Conservation (phyloP, 2,797 vertebrate genomes). For the Lycodopsis pacificus region DNA sequence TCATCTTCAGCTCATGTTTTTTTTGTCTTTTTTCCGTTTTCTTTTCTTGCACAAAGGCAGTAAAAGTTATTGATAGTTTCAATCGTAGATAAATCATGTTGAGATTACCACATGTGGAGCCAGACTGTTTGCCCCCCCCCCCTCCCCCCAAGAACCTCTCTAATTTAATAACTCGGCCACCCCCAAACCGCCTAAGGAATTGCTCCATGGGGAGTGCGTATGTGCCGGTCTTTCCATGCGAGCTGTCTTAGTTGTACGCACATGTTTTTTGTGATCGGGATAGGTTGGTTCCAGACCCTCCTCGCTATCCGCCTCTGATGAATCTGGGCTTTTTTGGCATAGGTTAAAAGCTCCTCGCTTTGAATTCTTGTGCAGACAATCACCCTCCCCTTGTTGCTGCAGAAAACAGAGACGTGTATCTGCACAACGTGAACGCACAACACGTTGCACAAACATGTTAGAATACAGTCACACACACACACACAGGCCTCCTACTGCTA, state of each 20-base stretch:
- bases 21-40: not conserved
- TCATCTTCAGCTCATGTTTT: conserved; percentile 25
- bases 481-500: conserved; percentile 57
- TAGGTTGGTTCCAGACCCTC: conserved; percentile 71
- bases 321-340: conserved; percentile 71
- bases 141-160: conserved; percentile 25
- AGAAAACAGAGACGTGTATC: conserved; percentile 60
- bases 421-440: conserved; percentile 56
- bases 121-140: conserved; percentile 50
- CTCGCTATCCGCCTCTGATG: conserved; percentile 67
- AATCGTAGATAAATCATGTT: conserved; percentile 55
- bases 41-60: conserved; percentile 26
- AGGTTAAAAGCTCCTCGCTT: conserved; percentile 73
- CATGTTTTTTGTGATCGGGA: conserved; percentile 66
- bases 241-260: conserved; percentile 58
- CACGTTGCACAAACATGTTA: conserved; percentile 71
- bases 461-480: conserved; percentile 53
- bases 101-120: conserved; percentile 70
- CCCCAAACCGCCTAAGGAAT: conserved; percentile 67
- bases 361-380: conserved; percentile 77
- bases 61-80: conserved; percentile 72
- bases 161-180: conserved; percentile 77
- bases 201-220: conserved; percentile 65
- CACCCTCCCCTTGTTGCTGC: conserved; percentile 28
- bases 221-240: conserved; percentile 63